Evolutionary conservation across 2,113 vertebrate species (phyloP).

Genomic region (Petrocephalus zakoni): DNA sequence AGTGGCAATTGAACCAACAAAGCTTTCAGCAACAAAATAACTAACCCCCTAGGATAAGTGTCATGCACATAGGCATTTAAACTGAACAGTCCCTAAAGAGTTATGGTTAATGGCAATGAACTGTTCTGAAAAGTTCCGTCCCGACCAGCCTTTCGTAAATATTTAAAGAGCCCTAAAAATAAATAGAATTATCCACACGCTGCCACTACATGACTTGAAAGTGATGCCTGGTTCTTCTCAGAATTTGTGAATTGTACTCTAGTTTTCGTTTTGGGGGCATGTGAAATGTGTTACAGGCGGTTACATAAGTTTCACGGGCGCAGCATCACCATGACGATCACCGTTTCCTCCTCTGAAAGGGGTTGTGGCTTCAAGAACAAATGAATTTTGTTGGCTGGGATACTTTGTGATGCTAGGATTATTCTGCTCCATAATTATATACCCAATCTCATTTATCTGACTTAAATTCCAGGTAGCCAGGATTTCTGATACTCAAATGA

Average conservation of each 20-base stretch:
- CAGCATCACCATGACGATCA: not conserved
- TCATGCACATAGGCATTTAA: not conserved
- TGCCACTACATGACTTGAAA: not conserved
- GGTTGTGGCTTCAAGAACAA: not conserved
- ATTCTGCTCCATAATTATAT: not conserved
- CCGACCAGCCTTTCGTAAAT: not conserved
- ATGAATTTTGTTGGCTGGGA: not conserved
- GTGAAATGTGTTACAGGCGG: not conserved
- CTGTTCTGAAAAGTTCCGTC: not conserved
- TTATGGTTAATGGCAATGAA: not conserved
- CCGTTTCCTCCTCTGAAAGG: not conserved
- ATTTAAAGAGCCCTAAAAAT: conserved; percentile 1
- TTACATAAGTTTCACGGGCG: not conserved
- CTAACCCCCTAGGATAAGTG: not conserved
- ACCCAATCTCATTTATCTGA: not conserved
- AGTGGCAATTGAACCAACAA: not conserved
- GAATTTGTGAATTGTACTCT: not conserved
- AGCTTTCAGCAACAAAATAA: not conserved
- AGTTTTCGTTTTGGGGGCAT: not conserved
- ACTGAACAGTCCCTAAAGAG: not conserved
- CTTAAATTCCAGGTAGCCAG: not conserved
- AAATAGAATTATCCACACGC: conserved; percentile 10
- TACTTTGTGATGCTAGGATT: not conserved
- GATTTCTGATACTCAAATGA: not conserved
- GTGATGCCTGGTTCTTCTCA: not conserved